Evolutionary conservation across 2,113 vertebrate species (phyloP), one percentile per base, ranked within the genome.

Genomic region (Urocynchramus pylzowi): DNA sequence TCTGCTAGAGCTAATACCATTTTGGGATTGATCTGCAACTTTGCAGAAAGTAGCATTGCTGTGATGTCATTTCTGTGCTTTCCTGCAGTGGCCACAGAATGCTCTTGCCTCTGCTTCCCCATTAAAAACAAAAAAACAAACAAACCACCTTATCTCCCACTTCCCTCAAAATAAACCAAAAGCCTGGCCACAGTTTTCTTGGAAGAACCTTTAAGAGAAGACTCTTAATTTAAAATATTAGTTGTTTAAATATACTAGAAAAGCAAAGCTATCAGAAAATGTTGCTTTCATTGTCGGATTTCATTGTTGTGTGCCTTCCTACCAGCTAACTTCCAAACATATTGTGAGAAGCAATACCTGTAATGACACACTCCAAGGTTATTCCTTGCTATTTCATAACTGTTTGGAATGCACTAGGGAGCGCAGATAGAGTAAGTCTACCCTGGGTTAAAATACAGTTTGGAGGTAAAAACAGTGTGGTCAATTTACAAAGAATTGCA

Each of bases 11-110:
- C 39, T 84, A 49, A 76, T 42, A 67, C 45, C 27, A 77, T 69
- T 80, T 70, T 53, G 75, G 57, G 35, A 88, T 47, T 93, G 90
- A 86, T 77, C 59, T 92, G 83, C 54, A 90, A 23, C n/a, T 90
- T 85, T 63, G 37, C 79, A 88, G 59, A 64, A 35, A 26, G 59
- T 8, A 64, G 18, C 41, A 18, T 10, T 88, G 19, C 45, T 63
- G 21, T 61, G 54, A 76, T 88, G 50, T 57, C 78, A 45, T 45
- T 63, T 24, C 30, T 68, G 20, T 50, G 9, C 26, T 93, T 84
- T 81, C 33, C 56, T 94, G 69, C 85, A 78, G 6, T 37, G 47
- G 37, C 14, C 27, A 35, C 35, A 73, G 59, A 67, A 8, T 31
- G 23, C 31, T 90, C 20, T 61, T 2, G 0, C 56, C 23, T 68